phyloP scores from a whole-genome alignment of 2,888 invertebrate genomes.

The Dione juno region DNA sequence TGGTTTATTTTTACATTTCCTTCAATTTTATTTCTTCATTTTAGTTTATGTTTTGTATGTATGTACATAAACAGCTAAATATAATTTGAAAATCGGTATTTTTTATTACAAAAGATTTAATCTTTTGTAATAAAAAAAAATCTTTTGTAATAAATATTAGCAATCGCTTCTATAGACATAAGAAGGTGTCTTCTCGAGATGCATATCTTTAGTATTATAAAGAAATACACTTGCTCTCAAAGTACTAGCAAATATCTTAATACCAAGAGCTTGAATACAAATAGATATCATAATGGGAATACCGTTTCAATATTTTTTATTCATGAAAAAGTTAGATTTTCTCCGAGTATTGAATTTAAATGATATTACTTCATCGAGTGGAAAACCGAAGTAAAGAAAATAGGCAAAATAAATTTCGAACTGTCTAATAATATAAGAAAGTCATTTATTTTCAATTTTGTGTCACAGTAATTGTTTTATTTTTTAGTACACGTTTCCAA shows the following conservation, averaged over 20 bases:
- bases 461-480: background rate
- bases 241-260: slow-evolving; percentile 44
- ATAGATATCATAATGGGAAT: slow-evolving; percentile 46
- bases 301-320: slow-evolving; percentile 43
- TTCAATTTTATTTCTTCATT: background rate
- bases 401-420: slow-evolving; percentile 19
- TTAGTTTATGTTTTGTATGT: too few species aligned
- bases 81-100: too few species aligned
- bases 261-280: slow-evolving; percentile 46
- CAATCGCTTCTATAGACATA: too few species aligned
- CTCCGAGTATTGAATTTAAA: slow-evolving; percentile 26
- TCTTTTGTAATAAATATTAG: too few species aligned
- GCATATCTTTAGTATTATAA: too few species aligned
- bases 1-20: too few species aligned
- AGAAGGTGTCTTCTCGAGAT: too few species aligned
- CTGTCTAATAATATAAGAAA: background rate
- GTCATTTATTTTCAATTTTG: slow-evolving; percentile 6
- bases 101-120: too few species aligned
- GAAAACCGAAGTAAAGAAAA: slow-evolving; percentile 13
- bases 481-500: background rate
- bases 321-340: slow-evolving; percentile 26
- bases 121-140: too few species aligned
- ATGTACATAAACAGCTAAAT: too few species aligned
- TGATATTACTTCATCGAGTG: slow-evolving; percentile 27
- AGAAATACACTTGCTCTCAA: slow-evolving; percentile 26